Percentiles rank a stretch among this genome's conserved stretches.
Conservation (phyloP, 2,113 vertebrate genomes). For the Tinamus guttatus region DNA sequence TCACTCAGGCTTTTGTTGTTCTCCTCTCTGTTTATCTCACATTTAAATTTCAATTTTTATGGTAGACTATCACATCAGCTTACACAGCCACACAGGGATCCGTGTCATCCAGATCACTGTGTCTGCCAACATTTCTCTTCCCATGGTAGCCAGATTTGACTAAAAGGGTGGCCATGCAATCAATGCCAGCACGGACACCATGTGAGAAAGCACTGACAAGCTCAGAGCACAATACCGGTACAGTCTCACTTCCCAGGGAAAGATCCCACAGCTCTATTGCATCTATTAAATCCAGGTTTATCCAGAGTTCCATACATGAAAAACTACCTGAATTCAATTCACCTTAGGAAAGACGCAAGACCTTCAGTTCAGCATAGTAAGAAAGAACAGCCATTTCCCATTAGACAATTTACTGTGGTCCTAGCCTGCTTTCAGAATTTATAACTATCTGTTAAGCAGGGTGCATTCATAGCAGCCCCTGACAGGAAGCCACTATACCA, state of each 20-base stretch:
- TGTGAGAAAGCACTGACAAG: background rate
- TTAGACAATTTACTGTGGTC: background rate
- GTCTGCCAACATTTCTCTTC: background rate
- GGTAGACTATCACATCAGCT: background rate
- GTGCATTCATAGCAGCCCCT: background rate
- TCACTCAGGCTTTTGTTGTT: background rate
- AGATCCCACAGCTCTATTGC: background rate
- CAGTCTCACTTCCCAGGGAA: background rate
- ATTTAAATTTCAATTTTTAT: background rate
- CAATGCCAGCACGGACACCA: background rate
- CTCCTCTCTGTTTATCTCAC: background rate
- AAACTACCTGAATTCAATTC: background rate
- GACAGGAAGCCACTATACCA: background rate
- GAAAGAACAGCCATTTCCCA: background rate
- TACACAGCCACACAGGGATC: background rate
- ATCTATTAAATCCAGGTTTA: background rate
- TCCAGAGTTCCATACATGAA: background rate
- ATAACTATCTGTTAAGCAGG: background rate
- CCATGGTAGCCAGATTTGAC: background rate
- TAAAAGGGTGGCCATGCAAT: background rate
- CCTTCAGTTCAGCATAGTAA: background rate
- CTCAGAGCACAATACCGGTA: background rate
- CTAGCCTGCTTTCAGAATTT: background rate
- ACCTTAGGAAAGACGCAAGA: background rate
- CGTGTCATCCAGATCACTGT: background rate